A percentile compares a stretch with the other conserved stretches of the same genome.
Conservation (phyloP, 2,113 vertebrate genomes). For the Origma solitaria region DNA sequence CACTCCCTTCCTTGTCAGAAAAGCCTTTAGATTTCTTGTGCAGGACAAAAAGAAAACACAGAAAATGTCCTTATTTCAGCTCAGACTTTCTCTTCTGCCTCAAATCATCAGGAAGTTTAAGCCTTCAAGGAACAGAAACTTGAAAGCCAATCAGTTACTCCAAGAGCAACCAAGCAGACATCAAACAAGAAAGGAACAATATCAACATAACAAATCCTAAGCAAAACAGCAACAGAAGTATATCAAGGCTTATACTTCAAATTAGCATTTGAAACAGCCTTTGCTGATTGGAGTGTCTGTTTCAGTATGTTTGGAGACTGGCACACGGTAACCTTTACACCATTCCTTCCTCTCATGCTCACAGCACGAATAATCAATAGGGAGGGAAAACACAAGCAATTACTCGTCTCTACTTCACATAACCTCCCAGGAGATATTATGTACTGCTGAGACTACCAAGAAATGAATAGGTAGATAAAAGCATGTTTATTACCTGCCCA, state of each 20-base stretch:
- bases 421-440: background rate
- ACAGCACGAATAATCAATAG: background rate
- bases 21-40: background rate
- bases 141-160: background rate
- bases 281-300: background rate
- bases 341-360: background rate
- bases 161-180: background rate
- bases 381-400: conserved; percentile 9
- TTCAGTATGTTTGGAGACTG: background rate
- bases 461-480: background rate
- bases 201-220: background rate
- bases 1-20: background rate
- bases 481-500: background rate
- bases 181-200: background rate
- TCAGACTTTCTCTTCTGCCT: background rate
- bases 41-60: background rate
- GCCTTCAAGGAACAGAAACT: background rate
- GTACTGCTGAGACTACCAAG: background rate
- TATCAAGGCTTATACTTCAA: background rate
- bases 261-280: conserved; percentile 1
- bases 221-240: background rate
- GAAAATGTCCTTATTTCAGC: background rate
- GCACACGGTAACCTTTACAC: background rate
- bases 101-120: background rate
- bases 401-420: background rate